These are phyloP conservation scores for Tadarida brasiliensis DNA, from an alignment of 2,797 vertebrate genomes.

Conservation along the genomic window DNA sequence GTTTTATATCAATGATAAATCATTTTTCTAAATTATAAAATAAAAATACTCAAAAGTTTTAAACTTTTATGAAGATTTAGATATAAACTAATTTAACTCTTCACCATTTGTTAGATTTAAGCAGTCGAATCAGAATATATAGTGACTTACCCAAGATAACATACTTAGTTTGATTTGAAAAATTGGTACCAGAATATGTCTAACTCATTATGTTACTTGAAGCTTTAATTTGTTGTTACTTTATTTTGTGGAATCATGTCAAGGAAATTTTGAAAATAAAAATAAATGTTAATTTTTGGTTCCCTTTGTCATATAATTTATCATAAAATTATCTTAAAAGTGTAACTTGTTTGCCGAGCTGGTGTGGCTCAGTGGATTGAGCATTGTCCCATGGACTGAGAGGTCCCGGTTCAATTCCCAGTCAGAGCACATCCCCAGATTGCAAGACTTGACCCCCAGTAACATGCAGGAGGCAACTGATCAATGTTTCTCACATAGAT, in stretches of 20 bases:
- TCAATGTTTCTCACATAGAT: too few species aligned
- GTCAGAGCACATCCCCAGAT: too few species aligned
- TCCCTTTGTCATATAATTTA: neutral
- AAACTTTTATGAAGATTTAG: neutral
- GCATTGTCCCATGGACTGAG: too few species aligned
- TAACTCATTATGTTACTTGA: neutral
- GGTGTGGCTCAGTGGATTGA: too few species aligned
- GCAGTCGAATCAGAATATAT: neutral
- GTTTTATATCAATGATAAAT: neutral
- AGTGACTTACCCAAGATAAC: neutral
- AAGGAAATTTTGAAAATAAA: neutral
- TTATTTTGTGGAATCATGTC: neutral
- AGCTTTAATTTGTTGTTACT: neutral
- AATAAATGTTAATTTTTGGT: neutral
- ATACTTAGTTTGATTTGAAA: conserved; percentile 20
- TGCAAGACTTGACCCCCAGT: too few species aligned
- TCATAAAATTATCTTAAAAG: neutral
- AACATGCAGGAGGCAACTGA: too few species aligned
- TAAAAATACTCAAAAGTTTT: neutral
- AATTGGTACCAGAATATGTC: neutral
- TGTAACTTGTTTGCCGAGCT: too few species aligned
- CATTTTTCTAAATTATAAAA: conserved; percentile 5
- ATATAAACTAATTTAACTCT: neutral
- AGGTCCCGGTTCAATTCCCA: too few species aligned
- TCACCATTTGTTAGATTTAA: neutral